Conservation (phyloP, 2,888 invertebrate genomes). For the Apamea sordens region DNA sequence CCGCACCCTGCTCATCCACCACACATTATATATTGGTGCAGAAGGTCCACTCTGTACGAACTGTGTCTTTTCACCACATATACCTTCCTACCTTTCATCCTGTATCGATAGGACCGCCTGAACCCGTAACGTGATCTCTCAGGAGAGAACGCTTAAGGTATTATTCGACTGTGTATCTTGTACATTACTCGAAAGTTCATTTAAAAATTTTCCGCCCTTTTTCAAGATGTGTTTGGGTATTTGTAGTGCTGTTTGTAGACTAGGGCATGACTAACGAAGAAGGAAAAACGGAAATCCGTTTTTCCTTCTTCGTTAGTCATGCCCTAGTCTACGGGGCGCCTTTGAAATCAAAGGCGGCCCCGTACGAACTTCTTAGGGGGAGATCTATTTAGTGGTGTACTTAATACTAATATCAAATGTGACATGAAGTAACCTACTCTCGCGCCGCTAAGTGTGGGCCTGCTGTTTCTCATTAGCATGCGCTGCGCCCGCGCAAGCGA, state of each 20-base stretch:
- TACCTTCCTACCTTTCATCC: background rate
- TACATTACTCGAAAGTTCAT: background rate
- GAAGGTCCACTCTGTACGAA: constrained; percentile 29
- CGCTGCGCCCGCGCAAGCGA: constrained; percentile 43
- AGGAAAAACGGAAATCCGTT: background rate
- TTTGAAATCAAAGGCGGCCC: background rate
- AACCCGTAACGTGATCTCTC: background rate
- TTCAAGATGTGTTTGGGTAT: background rate
- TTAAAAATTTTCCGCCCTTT: background rate
- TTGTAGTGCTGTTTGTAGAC: background rate
- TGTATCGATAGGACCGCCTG: background rate
- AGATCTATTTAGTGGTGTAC: background rate
- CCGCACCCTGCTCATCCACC: constrained; percentile 57
- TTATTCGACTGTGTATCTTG: background rate
- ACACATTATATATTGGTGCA: background rate
- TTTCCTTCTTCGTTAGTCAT: too few species aligned
- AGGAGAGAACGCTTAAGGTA: background rate
- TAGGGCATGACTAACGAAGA: background rate
- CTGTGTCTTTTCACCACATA: background rate
- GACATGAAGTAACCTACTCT: background rate
- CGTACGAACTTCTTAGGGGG: background rate
- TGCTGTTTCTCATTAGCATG: background rate
- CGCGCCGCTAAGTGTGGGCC: background rate
- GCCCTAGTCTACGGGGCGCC: too few species aligned
- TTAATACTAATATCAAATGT: background rate